Percentiles rank a stretch among this genome's conserved stretches.
Conservation (phyloP, 2,113 vertebrate genomes). For the Urocolius indicus region DNA sequence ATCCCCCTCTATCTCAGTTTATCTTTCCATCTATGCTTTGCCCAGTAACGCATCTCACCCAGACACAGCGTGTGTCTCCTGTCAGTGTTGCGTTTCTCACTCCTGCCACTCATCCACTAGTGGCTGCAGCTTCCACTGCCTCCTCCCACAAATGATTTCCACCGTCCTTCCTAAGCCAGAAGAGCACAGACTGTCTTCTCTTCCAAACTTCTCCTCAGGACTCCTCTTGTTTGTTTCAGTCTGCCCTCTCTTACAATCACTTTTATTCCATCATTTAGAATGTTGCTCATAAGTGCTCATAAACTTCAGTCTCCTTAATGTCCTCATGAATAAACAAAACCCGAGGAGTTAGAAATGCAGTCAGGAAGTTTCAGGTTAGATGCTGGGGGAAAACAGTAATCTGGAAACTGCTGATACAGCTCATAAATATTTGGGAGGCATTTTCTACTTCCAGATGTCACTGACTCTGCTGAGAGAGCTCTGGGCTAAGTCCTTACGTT, state of each 20-base stretch:
- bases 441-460: constrained; percentile 61
- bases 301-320: constrained; percentile 21
- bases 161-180: constrained; percentile 15
- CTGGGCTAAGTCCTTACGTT: neutral
- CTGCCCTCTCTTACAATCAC: neutral
- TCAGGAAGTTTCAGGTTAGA: constrained; percentile 50
- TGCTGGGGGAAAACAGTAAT: neutral
- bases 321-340: constrained; percentile 10
- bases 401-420: constrained; percentile 45
- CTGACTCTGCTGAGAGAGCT: neutral
- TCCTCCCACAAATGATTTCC: neutral
- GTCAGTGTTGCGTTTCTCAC: neutral
- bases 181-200: neutral
- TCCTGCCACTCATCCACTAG: neutral
- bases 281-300: constrained; percentile 18
- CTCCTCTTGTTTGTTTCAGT: neutral
- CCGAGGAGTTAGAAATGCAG: neutral
- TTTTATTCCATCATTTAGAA: neutral
- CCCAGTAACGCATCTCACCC: neutral
- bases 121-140: neutral
- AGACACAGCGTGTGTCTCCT: neutral
- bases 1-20: neutral
- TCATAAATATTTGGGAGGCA: constrained; percentile 51
- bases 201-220: neutral
- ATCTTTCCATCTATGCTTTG: neutral